phyloP scores from a whole-genome alignment of 2,113 vertebrate species.

The Xenus cinereus region DNA sequence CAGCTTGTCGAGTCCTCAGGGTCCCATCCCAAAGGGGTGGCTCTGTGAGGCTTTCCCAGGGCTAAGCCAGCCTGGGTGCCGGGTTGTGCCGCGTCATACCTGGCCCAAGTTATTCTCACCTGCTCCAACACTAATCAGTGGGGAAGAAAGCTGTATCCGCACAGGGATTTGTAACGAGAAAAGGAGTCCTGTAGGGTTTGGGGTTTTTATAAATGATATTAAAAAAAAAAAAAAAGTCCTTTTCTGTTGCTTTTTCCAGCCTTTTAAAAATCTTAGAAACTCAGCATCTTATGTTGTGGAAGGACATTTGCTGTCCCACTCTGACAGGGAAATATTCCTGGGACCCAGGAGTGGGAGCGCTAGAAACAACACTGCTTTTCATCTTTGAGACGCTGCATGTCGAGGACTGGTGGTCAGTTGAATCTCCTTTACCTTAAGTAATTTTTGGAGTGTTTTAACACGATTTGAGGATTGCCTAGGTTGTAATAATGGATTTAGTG shows the following conservation, averaged over 20 bases:
- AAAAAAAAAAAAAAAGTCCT: not conserved
- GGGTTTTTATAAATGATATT: too few species aligned
- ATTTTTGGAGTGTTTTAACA: not conserved
- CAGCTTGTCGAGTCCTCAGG: rapidly evolving
- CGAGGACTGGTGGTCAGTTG: not conserved
- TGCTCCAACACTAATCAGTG: not conserved
- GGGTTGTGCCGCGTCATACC: rapidly evolving
- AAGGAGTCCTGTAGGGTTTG: not conserved
- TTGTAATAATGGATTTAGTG: not conserved
- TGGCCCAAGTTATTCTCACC: not conserved
- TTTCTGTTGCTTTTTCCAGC: not conserved
- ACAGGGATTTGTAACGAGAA: not conserved
- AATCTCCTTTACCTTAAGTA: not conserved
- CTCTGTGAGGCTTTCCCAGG: not conserved
- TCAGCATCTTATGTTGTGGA: not conserved
- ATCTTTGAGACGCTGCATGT: not conserved
- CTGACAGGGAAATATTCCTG: not conserved
- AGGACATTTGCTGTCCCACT: not conserved
- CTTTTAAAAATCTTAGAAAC: not conserved
- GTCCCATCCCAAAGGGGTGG: not conserved
- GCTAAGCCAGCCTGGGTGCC: not conserved
- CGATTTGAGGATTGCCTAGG: not conserved
- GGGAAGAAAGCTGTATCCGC: not conserved
- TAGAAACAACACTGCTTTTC: not conserved
- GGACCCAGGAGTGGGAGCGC: not conserved